These are phyloP conservation scores for Mormyrops attenuatus DNA, from an alignment of 2,797 vertebrate species.

Conservation along the genomic window DNA sequence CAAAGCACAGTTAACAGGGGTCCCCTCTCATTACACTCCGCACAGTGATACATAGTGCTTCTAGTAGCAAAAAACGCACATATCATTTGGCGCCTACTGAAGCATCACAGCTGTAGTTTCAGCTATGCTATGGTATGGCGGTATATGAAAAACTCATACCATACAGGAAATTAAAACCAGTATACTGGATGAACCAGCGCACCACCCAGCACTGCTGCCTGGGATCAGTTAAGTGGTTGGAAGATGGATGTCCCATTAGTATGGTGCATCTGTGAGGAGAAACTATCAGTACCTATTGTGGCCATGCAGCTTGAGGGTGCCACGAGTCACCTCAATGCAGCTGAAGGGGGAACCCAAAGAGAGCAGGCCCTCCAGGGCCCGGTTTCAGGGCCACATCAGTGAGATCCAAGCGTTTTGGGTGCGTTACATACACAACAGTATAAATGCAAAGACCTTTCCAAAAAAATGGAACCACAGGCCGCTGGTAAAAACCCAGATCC, in stretches of 20 bases:
- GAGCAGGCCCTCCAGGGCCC: neutral
- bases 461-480: constrained; percentile 45
- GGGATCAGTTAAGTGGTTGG: neutral
- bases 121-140: neutral
- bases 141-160: neutral
- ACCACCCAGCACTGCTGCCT: neutral
- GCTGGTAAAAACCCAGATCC: constrained; percentile 34
- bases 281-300: neutral
- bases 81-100: too few species aligned
- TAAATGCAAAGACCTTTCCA: constrained; percentile 32
- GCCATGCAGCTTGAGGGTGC: neutral
- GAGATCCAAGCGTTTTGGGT: neutral
- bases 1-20: too few species aligned
- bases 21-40: too few species aligned
- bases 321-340: neutral
- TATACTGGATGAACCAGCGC: neutral
- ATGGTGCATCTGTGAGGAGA: neutral
- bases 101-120: too few species aligned
- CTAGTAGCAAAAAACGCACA: too few species aligned
- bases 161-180: neutral
- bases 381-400: neutral
- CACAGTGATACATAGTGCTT: too few species aligned
- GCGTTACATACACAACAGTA: constrained; percentile 38
- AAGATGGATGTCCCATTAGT: neutral
- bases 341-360: neutral